Evolutionary conservation across 2,888 invertebrate species (phyloP), one percentile per base, ranked within the genome.

Genomic region (Merodon equestris): DNA sequence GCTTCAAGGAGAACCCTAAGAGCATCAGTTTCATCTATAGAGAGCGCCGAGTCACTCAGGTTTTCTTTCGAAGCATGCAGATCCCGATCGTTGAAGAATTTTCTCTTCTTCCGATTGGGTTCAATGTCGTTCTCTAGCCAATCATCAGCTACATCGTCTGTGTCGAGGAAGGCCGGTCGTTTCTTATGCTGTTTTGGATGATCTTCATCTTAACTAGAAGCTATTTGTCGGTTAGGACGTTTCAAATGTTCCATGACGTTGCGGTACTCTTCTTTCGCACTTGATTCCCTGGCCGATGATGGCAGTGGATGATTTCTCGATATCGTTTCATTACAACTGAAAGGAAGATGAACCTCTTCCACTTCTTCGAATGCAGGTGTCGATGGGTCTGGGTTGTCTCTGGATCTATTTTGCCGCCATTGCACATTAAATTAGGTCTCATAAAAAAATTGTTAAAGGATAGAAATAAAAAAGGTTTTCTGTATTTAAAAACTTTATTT

Each of bases 51-150:
- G 38, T 87, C 90, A 84, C 83, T 72, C 0, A 83, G 34, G 47
- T 84, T 83, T 42, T 84, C 84, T 36, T 84, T 85, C 1, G 83
- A 81, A 34, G 85, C 88, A 1, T 48, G 27, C 34, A 48, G 36
- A 19, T 68, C 68, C 53, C 18, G 50, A n/a, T 83, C 83, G n/a
- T 53, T 85, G 9, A 84, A 82, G 34, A 73, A 85, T 9, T 86
- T 87, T 14, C 86, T 86, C 15, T 86, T 88, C 68, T 89, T 89
- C 3, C 84, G 85, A 10, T 87, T 85, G 10, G 88, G 90, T 1
- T 91, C 91, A 7, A 96, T 74, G 88, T 97, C 97, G 83, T 97
- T 94, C 15, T 96, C 94, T 14, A 97, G 88, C 97, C 97, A 97
- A 40, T 95, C 94, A 18, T 91, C 93, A 64, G 92, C 93, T 0